These are phyloP conservation scores for Melipona quadrifasciata DNA, from an alignment of 1,140 invertebrate species.

Conservation along the genomic window DNA sequence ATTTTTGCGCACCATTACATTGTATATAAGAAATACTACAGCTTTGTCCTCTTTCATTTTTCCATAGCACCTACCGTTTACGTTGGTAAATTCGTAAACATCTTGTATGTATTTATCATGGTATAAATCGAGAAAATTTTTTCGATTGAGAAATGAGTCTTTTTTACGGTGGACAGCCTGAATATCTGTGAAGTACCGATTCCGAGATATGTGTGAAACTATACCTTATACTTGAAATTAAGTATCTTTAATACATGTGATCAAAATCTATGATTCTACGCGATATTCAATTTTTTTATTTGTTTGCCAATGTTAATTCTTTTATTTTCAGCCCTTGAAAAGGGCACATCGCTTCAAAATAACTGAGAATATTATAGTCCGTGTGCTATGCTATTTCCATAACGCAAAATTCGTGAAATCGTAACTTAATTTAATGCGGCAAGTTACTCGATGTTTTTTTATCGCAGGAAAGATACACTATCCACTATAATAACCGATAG, in stretches of 20 bases:
- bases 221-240: not conserved
- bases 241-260: not conserved
- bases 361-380: too few species aligned
- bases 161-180: not conserved
- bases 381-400: not conserved
- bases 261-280: conserved; percentile 8
- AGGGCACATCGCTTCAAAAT: not conserved
- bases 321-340: conserved; percentile 21
- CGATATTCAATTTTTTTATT: conserved; percentile 15
- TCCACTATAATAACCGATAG: not conserved
- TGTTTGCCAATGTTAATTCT: conserved; percentile 21
- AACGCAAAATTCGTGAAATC: not conserved
- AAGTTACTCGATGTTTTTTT: not conserved
- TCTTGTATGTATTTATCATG: not conserved
- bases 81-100: too few species aligned
- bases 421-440: not conserved
- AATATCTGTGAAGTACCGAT: not conserved
- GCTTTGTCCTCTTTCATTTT: too few species aligned
- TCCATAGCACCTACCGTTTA: too few species aligned
- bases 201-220: not conserved
- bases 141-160: not conserved
- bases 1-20: too few species aligned
- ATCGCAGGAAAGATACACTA: not conserved
- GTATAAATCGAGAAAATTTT: not conserved
- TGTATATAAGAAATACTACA: too few species aligned